Conservation (phyloP, 2,113 vertebrate species). For the Silurus meridionalis region DNA sequence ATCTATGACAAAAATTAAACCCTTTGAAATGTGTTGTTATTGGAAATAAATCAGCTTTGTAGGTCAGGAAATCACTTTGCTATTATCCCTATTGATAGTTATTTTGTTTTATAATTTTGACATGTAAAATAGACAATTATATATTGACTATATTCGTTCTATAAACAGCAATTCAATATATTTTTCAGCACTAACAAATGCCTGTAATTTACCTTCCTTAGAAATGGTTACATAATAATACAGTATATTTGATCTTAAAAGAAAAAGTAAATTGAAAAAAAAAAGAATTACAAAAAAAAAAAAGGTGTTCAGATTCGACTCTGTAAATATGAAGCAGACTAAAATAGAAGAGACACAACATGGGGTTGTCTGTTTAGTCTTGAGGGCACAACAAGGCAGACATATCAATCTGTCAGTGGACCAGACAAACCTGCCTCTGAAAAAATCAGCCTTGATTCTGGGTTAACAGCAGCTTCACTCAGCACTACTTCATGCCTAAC, state of each 20-base stretch:
- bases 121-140: too few relatives aligned
- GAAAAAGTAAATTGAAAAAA: neutral
- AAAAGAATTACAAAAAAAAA: neutral
- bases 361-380: constrained; percentile 30
- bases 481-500: neutral
- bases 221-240: too few relatives aligned
- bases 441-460: constrained; percentile 33
- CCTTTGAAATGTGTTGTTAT: neutral
- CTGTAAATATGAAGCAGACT: neutral
- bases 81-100: too few relatives aligned
- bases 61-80: neutral
- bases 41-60: neutral
- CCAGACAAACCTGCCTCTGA: constrained; percentile 23
- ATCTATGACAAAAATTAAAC: neutral
- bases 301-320: neutral
- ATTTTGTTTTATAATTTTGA: too few relatives aligned
- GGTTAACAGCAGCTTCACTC: constrained; percentile 13
- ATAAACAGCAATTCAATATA: neutral
- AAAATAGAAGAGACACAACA: neutral
- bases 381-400: constrained; percentile 8
- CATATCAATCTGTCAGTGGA: constrained; percentile 20
- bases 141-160: too few relatives aligned
- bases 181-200: neutral
- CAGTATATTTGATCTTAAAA: neutral
- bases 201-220: neutral